phyloP scores from a whole-genome alignment of 2,113 vertebrate genomes.

The Brienomyrus longianalis region DNA sequence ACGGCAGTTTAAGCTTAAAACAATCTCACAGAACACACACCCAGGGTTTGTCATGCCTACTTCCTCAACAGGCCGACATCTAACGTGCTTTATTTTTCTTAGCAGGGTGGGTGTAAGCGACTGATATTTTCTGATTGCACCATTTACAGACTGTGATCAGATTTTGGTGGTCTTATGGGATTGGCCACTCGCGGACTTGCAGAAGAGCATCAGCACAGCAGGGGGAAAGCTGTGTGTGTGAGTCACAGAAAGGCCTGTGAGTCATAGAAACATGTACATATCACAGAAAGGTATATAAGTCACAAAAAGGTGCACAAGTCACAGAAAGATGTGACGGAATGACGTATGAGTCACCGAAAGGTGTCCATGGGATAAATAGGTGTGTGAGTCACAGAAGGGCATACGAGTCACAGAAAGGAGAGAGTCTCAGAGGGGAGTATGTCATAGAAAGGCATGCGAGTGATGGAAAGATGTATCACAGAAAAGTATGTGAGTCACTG shows the following conservation, averaged over 20 bases:
- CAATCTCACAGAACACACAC: not conserved
- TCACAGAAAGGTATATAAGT: not conserved
- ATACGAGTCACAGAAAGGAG: not conserved
- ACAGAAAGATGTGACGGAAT: not conserved
- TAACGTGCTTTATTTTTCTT: not conserved
- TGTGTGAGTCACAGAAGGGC: not conserved
- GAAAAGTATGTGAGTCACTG: too few relatives aligned
- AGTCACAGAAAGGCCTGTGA: not conserved
- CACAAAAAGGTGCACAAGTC: not conserved
- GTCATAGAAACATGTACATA: too few relatives aligned
- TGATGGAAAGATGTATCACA: too few relatives aligned
- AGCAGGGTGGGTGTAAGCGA: not conserved
- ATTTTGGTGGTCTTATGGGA: not conserved
- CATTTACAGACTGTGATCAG: not conserved
- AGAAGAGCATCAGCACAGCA: not conserved
- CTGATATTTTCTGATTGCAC: not conserved
- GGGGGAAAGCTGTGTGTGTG: not conserved
- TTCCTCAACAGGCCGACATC: not conserved
- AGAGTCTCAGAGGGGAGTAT: not conserved
- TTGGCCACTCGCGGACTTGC: not conserved
- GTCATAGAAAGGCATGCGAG: not conserved
- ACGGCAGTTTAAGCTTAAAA: not conserved
- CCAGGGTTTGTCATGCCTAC: not conserved
- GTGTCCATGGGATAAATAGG: not conserved
- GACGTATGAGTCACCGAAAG: not conserved